A percentile compares a stretch with the other conserved stretches of the same genome.
Evolutionary conservation across 2,888 invertebrate genomes (phyloP).

Genomic region (Seira musarum): DNA sequence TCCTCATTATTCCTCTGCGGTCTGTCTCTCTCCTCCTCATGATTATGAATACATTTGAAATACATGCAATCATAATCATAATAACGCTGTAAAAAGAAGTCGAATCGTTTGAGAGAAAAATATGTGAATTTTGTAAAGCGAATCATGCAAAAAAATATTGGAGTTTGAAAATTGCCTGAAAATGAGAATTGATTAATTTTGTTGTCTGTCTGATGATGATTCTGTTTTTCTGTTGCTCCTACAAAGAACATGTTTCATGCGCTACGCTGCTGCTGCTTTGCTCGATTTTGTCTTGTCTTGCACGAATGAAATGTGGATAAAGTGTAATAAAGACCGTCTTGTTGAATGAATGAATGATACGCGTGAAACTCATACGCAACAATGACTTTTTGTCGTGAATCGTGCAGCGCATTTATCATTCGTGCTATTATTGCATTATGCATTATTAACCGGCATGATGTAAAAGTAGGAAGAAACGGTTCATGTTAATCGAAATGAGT

Average conservation of each 20-base stretch:
- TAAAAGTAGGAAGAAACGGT: not conserved
- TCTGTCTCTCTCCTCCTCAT: not conserved
- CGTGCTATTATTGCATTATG: constrained; percentile 14
- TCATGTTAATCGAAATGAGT: not conserved
- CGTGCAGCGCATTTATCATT: constrained; percentile 47
- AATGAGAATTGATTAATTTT: constrained; percentile 4
- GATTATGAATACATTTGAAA: not conserved
- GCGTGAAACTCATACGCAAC: constrained; percentile 18
- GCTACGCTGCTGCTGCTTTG: too few relatives aligned
- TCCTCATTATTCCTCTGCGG: not conserved
- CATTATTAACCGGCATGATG: constrained; percentile 1
- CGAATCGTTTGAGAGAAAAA: too few relatives aligned
- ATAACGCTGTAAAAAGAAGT: not conserved
- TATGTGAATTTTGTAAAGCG: not conserved
- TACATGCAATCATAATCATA: not conserved
- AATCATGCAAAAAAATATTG: constrained; percentile 17
- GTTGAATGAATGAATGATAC: constrained; percentile 12
- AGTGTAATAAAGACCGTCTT: not conserved
- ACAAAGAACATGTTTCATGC: too few relatives aligned
- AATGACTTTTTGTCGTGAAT: constrained; percentile 32
- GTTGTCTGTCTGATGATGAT: not conserved
- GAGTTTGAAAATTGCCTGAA: constrained; percentile 7
- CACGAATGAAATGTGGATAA: not conserved
- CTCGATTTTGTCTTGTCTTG: not conserved
- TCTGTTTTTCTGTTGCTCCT: too few relatives aligned